phyloP scores from a whole-genome alignment of 2,888 invertebrate genomes.

The Ceramica pisi region DNA sequence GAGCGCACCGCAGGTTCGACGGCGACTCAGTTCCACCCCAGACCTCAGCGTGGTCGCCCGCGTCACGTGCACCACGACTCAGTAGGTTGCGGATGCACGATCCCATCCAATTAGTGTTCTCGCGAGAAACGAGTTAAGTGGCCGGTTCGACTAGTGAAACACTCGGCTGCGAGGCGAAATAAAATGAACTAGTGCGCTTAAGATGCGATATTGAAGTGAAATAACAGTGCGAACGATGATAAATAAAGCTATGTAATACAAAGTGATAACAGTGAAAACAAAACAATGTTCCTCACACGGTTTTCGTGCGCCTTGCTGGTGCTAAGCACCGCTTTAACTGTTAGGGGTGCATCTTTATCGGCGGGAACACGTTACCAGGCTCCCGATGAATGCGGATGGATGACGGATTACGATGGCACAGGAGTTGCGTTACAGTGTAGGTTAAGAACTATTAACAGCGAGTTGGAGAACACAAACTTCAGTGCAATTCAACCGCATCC shows the following conservation, averaged over 20 bases:
- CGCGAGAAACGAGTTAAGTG: conserved; percentile 90
- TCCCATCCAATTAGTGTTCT: conserved; percentile 89
- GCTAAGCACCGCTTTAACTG: conserved; percentile 83
- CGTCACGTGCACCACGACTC: conserved; percentile 79
- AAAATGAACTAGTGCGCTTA: conserved; percentile 82
- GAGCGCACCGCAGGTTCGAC: conserved; percentile 90
- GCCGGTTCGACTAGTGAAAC: conserved; percentile 87
- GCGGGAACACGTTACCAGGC: conserved; percentile 93
- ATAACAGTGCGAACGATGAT: conserved; percentile 82
- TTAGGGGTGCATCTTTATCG: conserved; percentile 87
- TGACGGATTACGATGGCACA: conserved; percentile 92
- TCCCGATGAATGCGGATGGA: conserved; percentile 96
- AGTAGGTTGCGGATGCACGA: conserved; percentile 82
- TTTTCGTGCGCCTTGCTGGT: conserved; percentile 83
- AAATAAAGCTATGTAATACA: conserved; percentile 86
- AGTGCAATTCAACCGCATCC: conserved; percentile 96
- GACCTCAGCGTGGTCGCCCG: conserved; percentile 87
- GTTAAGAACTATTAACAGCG: conserved; percentile 94
- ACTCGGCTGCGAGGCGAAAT: conserved; percentile 77
- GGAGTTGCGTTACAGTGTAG: conserved; percentile 94
- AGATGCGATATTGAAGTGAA: conserved; percentile 81
- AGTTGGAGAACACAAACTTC: conserved; percentile 95
- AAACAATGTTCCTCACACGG: conserved; percentile 86
- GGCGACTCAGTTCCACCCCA: conserved; percentile 89
- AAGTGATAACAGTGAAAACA: conserved; percentile 83